A percentile compares a stretch with the other conserved stretches of the same genome.
These are phyloP conservation scores for Trichogramma evanescens DNA, from an alignment of 2,888 invertebrate species.

Conservation along the genomic window DNA sequence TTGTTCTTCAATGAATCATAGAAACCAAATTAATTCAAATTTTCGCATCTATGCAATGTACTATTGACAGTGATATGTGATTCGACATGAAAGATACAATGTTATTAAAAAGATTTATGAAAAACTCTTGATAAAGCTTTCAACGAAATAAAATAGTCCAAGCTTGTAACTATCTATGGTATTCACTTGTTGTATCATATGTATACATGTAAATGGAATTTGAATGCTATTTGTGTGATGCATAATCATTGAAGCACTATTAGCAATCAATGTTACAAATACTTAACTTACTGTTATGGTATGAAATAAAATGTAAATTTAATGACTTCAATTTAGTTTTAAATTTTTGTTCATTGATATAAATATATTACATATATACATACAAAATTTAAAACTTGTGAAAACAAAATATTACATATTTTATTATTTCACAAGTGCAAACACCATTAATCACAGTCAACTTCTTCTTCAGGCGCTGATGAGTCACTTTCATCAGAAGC, in stretches of 20 bases:
- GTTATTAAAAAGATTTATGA: not conserved
- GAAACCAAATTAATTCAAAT: too few relatives aligned
- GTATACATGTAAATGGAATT: slow-evolving; percentile 13
- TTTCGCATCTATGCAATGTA: too few relatives aligned
- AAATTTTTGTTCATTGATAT: not conserved
- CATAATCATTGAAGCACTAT: slow-evolving; percentile 16
- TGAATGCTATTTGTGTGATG: slow-evolving; percentile 18
- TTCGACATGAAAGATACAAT: not conserved
- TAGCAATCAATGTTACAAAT: slow-evolving; percentile 15
- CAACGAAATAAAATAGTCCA: too few relatives aligned
- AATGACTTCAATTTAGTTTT: slow-evolving; percentile 3
- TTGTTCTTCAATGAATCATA: too few relatives aligned
- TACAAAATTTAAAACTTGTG: too few relatives aligned
- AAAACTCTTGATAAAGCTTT: not conserved
- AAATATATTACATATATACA: not conserved
- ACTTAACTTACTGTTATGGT: slow-evolving; percentile 17
- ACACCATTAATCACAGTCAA: slow-evolving; percentile 32
- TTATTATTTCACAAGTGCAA: not conserved
- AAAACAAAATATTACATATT: not conserved
- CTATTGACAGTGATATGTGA: not conserved
- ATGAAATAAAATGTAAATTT: slow-evolving; percentile 14
- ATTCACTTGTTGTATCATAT: slow-evolving; percentile 17
- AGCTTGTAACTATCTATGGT: slow-evolving; percentile 8
- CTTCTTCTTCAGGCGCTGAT: slow-evolving; percentile 30
- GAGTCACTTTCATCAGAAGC: slow-evolving; percentile 47